These are phyloP conservation scores for Drosophila macrospina DNA, from an alignment of 2,888 invertebrate species.

Conservation along the genomic window DNA sequence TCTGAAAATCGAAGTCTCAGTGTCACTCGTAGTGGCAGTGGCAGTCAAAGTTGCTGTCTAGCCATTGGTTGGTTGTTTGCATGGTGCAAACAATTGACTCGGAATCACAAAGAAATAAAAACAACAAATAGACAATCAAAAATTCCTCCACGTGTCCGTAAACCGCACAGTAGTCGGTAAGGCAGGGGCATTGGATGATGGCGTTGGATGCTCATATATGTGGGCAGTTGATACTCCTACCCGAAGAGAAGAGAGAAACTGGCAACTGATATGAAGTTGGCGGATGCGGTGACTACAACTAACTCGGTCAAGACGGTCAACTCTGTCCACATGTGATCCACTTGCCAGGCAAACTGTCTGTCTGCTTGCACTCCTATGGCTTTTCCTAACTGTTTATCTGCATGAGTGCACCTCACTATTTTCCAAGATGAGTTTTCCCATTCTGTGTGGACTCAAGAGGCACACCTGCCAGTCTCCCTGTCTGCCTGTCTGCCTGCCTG, in stretches of 20 bases:
- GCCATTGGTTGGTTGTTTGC: slow-evolving; percentile 50
- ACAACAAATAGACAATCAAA: slow-evolving; percentile 19
- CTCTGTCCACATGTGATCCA: slow-evolving; percentile 68
- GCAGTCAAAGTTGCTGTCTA: slow-evolving; percentile 23
- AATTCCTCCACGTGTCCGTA: slow-evolving; percentile 57
- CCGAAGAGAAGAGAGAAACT: slow-evolving; percentile 22
- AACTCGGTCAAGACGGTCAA: slow-evolving; percentile 67
- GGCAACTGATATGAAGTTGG: slow-evolving; percentile 46
- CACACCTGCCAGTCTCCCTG: slow-evolving; percentile 40
- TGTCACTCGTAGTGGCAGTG: slow-evolving; percentile 41
- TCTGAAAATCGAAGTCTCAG: slow-evolving; percentile 1
- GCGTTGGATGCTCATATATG: slow-evolving; percentile 32
- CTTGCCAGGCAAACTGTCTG: slow-evolving; percentile 26
- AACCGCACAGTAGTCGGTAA: slow-evolving; percentile 18
- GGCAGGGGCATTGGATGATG: slow-evolving; percentile 2
- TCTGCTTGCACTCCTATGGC: slow-evolving; percentile 60
- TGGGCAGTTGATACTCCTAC: slow-evolving; percentile 23
- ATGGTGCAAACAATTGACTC: slow-evolving; percentile 65
- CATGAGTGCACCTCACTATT: slow-evolving; percentile 59
- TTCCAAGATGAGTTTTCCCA: slow-evolving; percentile 55
- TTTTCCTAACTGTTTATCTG: slow-evolving; percentile 76
- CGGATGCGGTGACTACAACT: slow-evolving; percentile 44
- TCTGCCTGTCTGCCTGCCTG: background rate
- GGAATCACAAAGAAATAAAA: slow-evolving; percentile 44
- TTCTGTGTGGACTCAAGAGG: slow-evolving; percentile 30